Evolutionary conservation across 1,140 invertebrate genomes (phyloP).

Genomic region (Orchesella cincta): DNA sequence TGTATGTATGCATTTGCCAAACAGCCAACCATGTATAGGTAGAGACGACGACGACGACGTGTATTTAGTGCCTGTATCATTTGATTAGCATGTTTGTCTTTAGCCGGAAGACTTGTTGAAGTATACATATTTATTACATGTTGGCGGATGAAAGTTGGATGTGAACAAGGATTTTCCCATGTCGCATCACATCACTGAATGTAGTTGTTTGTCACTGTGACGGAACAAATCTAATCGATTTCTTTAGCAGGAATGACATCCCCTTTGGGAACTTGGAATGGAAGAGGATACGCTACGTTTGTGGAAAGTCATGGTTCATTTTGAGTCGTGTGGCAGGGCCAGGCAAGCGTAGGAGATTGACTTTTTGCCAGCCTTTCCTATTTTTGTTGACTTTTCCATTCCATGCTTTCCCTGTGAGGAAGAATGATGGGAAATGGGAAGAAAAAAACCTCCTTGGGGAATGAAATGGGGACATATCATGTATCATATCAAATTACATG

Average conservation of each 20-base stretch:
- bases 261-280: conserved; percentile 6
- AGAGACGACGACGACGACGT: too few relatives aligned
- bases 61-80: too few relatives aligned
- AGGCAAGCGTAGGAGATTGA: too few relatives aligned
- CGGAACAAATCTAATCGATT: conserved; percentile 28
- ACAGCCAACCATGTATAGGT: too few relatives aligned
- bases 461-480: background rate
- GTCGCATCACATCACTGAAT: background rate
- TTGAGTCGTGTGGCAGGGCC: too few relatives aligned
- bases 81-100: background rate
- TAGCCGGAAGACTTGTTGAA: conserved; percentile 25
- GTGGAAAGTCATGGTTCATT: too few relatives aligned
- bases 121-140: conserved; percentile 12
- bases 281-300: too few relatives aligned
- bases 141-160: too few relatives aligned
- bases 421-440: too few relatives aligned
- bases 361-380: background rate
- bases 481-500: conserved; percentile 17
- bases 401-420: too few relatives aligned
- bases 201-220: background rate
- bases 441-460: background rate
- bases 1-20: background rate
- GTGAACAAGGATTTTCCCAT: conserved; percentile 21
- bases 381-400: too few relatives aligned
- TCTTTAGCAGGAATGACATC: conserved; percentile 2